Base-by-base conservation (phyloP, 1,140 invertebrate species). In the Carposina sasakii region DNA sequence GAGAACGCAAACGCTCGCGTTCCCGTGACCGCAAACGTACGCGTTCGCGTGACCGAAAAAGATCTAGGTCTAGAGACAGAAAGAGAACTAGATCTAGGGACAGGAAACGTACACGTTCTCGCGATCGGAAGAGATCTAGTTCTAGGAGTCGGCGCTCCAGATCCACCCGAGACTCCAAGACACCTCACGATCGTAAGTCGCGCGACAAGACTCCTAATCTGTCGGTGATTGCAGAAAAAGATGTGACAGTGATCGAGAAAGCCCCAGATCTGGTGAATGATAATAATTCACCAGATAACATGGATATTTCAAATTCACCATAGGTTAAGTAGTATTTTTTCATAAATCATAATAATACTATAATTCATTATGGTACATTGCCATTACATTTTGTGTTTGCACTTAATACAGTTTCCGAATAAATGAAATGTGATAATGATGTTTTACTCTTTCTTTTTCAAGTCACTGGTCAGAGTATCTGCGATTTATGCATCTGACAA, bases 291-390 rank as follows among this genome's bases (percentile, higher is more conserved):
- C 82, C 84, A 15, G 82, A 86, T 58, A 86, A 86, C 47, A 86
- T 86, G 83, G 84, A 85, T 54, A 85, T 85, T 69, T 87, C 83
- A 16, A 85, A 87, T 63, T 87, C 78, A 49, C 85, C 75, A 52
- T 86, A 78, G 17, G 12, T 39, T 19, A n/a, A n/a, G n/a, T n/a
- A n/a, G n/a, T n/a, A n/a, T n/a, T n/a, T n/a, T n/a, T n/a, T n/a
- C n/a, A n/a, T n/a, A n/a, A n/a, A n/a, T n/a, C n/a, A n/a, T n/a
- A n/a, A n/a, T n/a, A n/a, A n/a, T n/a, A n/a, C n/a, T n/a, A n/a
- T n/a, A n/a, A n/a, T n/a, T n/a, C n/a, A n/a, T n/a, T n/a, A n/a
- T n/a, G n/a, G n/a, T n/a, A n/a, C n/a, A n/a, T n/a, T n/a, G n/a
- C n/a, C n/a, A n/a, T n/a, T n/a, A n/a, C n/a, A n/a, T n/a, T n/a